phyloP scores from a whole-genome alignment of 2,888 invertebrate species.

The Didymodactylos carnosus region DNA sequence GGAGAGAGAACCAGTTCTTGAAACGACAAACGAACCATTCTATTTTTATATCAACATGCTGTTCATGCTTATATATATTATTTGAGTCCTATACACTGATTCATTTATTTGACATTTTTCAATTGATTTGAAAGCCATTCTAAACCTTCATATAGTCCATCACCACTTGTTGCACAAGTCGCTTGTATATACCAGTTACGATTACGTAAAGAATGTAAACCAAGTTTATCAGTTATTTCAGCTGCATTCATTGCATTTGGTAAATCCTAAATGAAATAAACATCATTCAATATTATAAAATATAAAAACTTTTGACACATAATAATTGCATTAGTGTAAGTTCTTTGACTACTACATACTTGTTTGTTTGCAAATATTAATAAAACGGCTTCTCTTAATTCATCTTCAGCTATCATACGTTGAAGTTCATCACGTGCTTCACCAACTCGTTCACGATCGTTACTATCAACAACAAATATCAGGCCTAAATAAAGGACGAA shows the following conservation, averaged over 20 bases:
- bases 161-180: constrained; percentile 85
- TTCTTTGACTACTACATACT: constrained; percentile 40
- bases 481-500: no score
- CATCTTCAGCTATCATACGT: constrained; percentile 97
- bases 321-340: no score
- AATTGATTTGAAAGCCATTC: constrained; percentile 99
- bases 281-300: constrained; percentile 16
- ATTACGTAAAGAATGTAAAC: constrained; percentile 86
- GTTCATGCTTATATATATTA: no score
- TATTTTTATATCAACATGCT: no score
- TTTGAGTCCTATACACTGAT: no score
- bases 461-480: constrained; percentile 99
- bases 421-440: constrained; percentile 95
- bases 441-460: constrained; percentile 93
- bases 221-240: constrained; percentile 96
- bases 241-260: constrained; percentile 99
- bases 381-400: constrained; percentile 91
- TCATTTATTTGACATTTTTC: constrained; percentile 46
- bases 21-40: no score
- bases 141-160: constrained; percentile 93
- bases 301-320: no score
- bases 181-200: constrained; percentile 51
- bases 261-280: constrained; percentile 52
- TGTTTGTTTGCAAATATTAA: constrained; percentile 99
- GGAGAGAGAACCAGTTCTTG: no score